Evolutionary conservation across 2,797 vertebrate species (phyloP).

Genomic region (Clarias fuscus): DNA sequence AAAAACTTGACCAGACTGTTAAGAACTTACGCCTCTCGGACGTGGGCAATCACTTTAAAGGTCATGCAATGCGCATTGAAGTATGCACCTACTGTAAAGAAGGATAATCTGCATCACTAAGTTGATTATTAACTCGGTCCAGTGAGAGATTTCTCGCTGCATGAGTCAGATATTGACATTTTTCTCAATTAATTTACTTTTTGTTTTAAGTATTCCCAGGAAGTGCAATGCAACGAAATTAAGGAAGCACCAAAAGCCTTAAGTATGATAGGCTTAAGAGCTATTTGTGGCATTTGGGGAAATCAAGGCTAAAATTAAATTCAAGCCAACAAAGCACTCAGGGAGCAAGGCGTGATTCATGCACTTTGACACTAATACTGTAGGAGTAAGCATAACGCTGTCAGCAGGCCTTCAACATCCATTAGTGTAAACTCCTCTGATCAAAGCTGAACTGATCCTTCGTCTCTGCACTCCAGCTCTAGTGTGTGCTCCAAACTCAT

Average conservation of each 20-base stretch:
- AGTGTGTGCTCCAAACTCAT: constrained; percentile 18
- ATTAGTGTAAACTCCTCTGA: constrained; percentile 60
- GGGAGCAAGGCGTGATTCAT: constrained; percentile 51
- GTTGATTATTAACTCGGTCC: constrained; percentile 53
- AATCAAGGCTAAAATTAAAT: constrained; percentile 25
- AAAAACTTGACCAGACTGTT: constrained; percentile 42
- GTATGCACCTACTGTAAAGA: constrained; percentile 31
- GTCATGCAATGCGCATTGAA: constrained; percentile 13
- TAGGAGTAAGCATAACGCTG: constrained; percentile 44
- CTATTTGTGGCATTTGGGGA: constrained; percentile 33
- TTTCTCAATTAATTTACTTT: constrained; percentile 41
- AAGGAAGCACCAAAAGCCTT: constrained; percentile 16
- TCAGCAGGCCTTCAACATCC: constrained; percentile 56
- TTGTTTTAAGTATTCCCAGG: constrained; percentile 44
- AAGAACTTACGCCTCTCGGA: constrained; percentile 32
- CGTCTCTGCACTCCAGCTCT: constrained; percentile 13
- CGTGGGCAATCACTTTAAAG: constrained; percentile 49
- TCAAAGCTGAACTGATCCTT: constrained; percentile 60
- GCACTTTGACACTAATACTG: constrained; percentile 60
- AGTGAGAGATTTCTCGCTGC: constrained; percentile 49
- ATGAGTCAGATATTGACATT: constrained; percentile 50
- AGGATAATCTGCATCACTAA: constrained; percentile 62
- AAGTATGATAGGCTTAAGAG: constrained; percentile 24
- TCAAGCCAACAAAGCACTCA: constrained; percentile 31
- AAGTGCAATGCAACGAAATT: constrained; percentile 2